Conservation (phyloP, 2,113 vertebrate genomes). For the Sinocyclocheilus anophthalmus region DNA sequence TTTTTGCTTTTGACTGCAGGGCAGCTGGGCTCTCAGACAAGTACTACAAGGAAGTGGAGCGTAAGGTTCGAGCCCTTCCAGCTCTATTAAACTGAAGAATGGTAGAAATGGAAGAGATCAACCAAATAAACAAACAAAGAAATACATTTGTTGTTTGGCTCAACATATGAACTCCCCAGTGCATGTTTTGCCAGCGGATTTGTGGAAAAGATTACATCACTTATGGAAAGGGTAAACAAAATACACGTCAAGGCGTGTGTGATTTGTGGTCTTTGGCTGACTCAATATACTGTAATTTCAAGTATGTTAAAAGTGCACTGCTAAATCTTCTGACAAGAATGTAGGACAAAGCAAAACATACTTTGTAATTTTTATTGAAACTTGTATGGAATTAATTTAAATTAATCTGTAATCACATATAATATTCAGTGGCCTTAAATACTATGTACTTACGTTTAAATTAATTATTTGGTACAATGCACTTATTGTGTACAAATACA, state of each 20-base stretch:
- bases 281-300: too few species aligned
- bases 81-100: slow-evolving; percentile 42
- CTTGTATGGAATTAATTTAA: not conserved
- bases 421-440: not conserved
- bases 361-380: not conserved
- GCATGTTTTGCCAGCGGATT: not conserved
- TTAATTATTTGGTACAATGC: too few species aligned
- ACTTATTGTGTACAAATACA: too few species aligned
- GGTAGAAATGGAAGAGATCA: not conserved
- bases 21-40: slow-evolving; percentile 83
- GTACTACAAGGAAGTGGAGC: slow-evolving; percentile 81
- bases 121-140: not conserved
- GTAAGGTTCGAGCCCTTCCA: slow-evolving; percentile 60
- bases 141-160: not conserved
- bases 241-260: not conserved
- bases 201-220: not conserved
- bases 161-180: not conserved
- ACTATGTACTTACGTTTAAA: too few species aligned
- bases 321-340: not conserved
- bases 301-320: not conserved
- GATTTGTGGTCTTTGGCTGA: not conserved
- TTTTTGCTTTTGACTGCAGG: slow-evolving; percentile 62
- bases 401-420: not conserved
- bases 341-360: not conserved
- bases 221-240: not conserved